Base-by-base conservation (phyloP, 2,888 invertebrate genomes). In the Ectropis crepuscularia region DNA sequence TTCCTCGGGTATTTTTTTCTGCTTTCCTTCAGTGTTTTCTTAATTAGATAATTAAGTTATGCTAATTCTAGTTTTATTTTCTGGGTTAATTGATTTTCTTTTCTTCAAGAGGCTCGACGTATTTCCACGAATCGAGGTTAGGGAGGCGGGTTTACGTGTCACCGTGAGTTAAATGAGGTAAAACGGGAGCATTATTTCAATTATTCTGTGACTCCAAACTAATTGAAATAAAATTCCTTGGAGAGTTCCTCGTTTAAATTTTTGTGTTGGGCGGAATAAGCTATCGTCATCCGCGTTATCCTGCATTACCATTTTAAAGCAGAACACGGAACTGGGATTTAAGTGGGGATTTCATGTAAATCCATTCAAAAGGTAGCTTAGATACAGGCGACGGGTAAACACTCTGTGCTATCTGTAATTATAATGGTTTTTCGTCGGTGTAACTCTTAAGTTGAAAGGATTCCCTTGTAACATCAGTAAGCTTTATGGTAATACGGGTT, bases 1-100 rank as follows among this genome's bases (percentile, higher is more conserved):
- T 68, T 72, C 74, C 74, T 71, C 59, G 57, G 72, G 69, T 71
- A 73, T 75, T 78, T 74, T 70, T 74, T 69, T 70, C 16, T 73
- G 69, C 72, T 70, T 74, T 72, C 62, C 50, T 63, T 68, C 72
- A 67, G 76, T 75, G 9, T 80, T 82, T 80, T 77, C 75, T 73
- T 75, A 79, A 80, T 84, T 83, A 74, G 70, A 72, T 78, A 85
- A 87, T 87, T 84, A 85, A 81, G 79, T 85, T 85, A 87, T 85
- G 86, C 79, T 78, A 86, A 87, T 88, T 82, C 80, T 72, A 74
- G 72, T 74, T 75, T 63, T 69, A 71, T 71, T 73, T 70, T 73
- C 69, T 57, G 61, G 73, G 77, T 77, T 79, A 78, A 81, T 80
- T 78, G 74, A 75, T 73, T 71, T 49, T 61, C 16, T 46, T 53